Evolutionary conservation across 2,113 vertebrate genomes (phyloP), one percentile per base, ranked within the genome.

Genomic region (Danionella cerebrum): DNA sequence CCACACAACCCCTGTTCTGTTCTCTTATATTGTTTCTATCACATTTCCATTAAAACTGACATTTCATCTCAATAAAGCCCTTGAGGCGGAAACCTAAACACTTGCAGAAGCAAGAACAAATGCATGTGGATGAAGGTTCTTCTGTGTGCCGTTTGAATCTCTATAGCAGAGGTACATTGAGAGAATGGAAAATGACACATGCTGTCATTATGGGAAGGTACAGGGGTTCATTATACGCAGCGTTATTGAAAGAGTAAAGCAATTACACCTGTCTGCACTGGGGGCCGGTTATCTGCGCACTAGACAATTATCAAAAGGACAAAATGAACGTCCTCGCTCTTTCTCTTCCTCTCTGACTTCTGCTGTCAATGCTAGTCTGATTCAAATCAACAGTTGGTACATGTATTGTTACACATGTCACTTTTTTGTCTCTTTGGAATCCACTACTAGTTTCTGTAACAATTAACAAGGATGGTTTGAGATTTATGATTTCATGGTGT

Each of bases 1-100:
- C 78, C 78, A 70, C 71, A 74, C 72, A 65, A 68, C 70, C 80
- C 81, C 82, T 79, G 79, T 84, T 86, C 78, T 36, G 53, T 75
- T 78, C 27, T 74, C 76, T 84, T 83, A 80, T 86, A 87, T 84
- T 83, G 83, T 82, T 85, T 87, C 86, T 81, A 88, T 91, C 83
- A 86, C 76, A 82, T 81, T 86, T 85, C 89, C 88, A 88, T 92
- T 91, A 91, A 91, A 89, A 87, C 83, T 92, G 88, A 89, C 86
- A 86, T 89, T 90, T 89, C 80, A 88, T 90, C 87, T 86, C 87
- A 89, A 89, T 87, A 87, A 87, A 88, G 85, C 85, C 91, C 89
- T 86, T 63, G 55, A 87, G 91, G 87, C 55, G 76, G 52, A 33
- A 83, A 76, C 65, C 58, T 74, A 76, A 53, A 86, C 83, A 85